These are phyloP conservation scores for Pipra filicauda DNA, from an alignment of 2,113 vertebrate genomes.

Conservation along the genomic window DNA sequence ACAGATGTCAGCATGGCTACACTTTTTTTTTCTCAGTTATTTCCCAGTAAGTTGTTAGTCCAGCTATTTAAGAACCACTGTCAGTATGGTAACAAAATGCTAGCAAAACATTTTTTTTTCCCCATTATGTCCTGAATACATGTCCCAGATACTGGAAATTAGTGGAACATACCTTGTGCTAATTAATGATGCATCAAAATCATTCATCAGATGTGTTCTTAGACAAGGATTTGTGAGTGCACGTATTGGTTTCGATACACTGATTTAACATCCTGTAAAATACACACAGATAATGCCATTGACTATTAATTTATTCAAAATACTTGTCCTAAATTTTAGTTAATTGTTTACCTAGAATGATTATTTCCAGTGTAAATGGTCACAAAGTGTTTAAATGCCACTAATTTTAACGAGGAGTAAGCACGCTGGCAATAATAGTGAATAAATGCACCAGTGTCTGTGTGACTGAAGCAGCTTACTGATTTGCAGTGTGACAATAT, in stretches of 20 bases:
- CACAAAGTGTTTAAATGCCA: not conserved
- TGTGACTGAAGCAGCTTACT: not conserved
- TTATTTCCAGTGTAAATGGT: not conserved
- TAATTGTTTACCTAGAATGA: not conserved
- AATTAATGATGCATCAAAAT: not conserved
- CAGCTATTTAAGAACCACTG: not conserved
- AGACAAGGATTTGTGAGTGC: not conserved
- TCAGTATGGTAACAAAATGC: not conserved
- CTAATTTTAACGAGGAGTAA: not conserved
- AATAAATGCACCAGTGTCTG: not conserved
- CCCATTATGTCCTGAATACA: not conserved
- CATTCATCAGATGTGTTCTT: not conserved
- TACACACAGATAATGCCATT: not conserved
- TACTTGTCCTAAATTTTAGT: not conserved
- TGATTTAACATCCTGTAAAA: not conserved
- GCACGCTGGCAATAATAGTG: not conserved
- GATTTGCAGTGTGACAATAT: not conserved
- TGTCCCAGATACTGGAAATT: not conserved
- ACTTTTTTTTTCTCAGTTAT: not conserved
- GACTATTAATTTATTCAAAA: not conserved
- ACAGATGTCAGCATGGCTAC: not conserved
- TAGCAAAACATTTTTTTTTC: not conserved
- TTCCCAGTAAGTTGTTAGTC: not conserved
- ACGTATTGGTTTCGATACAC: not conserved
- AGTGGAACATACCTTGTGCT: not conserved